Evolutionary conservation across 1,140 invertebrate species (phyloP).

Genomic region (Magallana angulata): DNA sequence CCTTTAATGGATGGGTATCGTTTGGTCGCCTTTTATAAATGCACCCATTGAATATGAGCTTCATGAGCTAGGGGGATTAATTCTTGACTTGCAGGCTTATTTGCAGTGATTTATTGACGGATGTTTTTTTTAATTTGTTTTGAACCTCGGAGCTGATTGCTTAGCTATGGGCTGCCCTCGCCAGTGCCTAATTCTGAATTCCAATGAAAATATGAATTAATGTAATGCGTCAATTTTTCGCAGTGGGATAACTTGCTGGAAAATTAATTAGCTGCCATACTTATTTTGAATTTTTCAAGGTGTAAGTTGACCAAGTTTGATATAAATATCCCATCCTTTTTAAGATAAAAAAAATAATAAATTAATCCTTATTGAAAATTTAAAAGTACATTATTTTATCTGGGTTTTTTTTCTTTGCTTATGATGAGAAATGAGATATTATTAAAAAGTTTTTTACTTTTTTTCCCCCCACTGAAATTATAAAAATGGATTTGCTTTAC

Average conservation of each 20-base stretch:
- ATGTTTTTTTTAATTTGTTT: slow-evolving; percentile 5
- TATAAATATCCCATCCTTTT: too few relatives aligned
- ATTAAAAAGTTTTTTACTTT: too few relatives aligned
- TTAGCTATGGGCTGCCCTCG: background rate
- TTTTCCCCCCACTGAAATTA: too few relatives aligned
- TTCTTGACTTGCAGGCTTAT: slow-evolving; percentile 6
- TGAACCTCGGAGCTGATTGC: background rate
- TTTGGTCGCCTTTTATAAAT: slow-evolving; percentile 12
- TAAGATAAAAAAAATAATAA: too few relatives aligned
- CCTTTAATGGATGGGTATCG: background rate
- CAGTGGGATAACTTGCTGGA: slow-evolving; percentile 12
- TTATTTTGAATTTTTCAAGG: background rate
- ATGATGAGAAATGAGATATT: too few relatives aligned
- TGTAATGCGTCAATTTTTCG: slow-evolving; percentile 2
- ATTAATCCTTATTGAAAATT: too few relatives aligned
- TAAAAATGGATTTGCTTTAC: too few relatives aligned
- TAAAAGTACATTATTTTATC: too few relatives aligned
- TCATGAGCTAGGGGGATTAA: slow-evolving; percentile 24
- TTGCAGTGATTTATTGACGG: background rate
- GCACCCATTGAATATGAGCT: slow-evolving; percentile 9
- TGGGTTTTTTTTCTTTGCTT: too few relatives aligned
- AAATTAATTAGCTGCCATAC: slow-evolving; percentile 2
- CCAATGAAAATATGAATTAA: slow-evolving; percentile 5
- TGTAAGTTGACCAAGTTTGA: background rate
- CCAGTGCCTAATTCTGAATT: background rate